Conservation (phyloP, 2,888 invertebrate species). For the Anthoptus insignis region DNA sequence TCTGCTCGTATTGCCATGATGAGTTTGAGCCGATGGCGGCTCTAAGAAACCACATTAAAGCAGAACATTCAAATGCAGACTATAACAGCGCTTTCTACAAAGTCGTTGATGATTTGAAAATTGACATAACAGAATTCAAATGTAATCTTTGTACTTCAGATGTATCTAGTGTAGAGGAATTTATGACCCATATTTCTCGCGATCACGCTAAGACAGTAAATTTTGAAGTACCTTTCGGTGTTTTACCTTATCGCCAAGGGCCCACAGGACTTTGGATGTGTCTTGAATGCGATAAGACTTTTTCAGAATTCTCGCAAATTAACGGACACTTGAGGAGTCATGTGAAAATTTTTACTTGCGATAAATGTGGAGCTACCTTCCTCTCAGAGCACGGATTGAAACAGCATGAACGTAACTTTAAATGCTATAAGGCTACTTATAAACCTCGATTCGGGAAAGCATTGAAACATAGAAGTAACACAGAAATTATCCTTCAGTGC, state of each 20-base stretch:
- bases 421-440: conserved; percentile 76
- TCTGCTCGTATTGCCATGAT: conserved; percentile 80
- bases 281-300: conserved; percentile 75
- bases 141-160: conserved; percentile 71
- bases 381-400: conserved; percentile 74
- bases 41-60: conserved; percentile 72
- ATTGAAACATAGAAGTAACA: conserved; percentile 75
- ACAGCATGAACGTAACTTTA: conserved; percentile 77
- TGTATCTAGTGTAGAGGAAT: conserved; percentile 66
- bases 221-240: conserved; percentile 76
- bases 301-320: conserved; percentile 75
- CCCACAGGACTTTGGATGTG: conserved; percentile 75
- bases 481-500: conserved; percentile 78
- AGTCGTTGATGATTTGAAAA: conserved; percentile 76
- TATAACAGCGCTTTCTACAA: conserved; percentile 80
- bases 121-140: conserved; percentile 76
- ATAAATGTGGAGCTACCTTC: conserved; percentile 78
- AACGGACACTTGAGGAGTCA: conserved; percentile 77
- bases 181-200: conserved; percentile 73
- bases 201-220: conserved; percentile 72
- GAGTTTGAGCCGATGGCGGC: conserved; percentile 77
- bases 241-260: conserved; percentile 75
- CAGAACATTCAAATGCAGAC: conserved; percentile 70
- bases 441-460: conserved; percentile 78
- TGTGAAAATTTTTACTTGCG: conserved; percentile 77